A percentile compares a stretch with the other conserved stretches of the same genome.
These are phyloP conservation scores for Brachynemurus nebulosus DNA, from an alignment of 2,888 invertebrate genomes.

Conservation along the genomic window DNA sequence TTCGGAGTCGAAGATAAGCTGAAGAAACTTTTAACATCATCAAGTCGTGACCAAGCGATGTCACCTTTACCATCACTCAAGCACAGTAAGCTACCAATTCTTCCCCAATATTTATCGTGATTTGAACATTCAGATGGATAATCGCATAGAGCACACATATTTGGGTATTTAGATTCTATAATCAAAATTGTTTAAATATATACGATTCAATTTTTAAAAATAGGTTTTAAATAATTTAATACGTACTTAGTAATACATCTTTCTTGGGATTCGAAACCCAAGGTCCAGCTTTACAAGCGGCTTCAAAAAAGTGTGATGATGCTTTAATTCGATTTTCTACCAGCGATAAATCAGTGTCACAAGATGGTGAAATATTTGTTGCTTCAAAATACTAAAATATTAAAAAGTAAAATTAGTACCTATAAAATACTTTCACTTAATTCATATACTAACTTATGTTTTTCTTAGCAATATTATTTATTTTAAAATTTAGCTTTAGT, in stretches of 20 bases:
- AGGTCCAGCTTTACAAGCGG: slow-evolving; percentile 74
- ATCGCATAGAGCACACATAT: slow-evolving; percentile 59
- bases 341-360: slow-evolving; percentile 52
- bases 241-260: slow-evolving; percentile 54
- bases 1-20: slow-evolving; percentile 36
- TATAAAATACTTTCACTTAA: too few relatives aligned
- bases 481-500: too few relatives aligned
- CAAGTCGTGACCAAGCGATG: slow-evolving; percentile 66
- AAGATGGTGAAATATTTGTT: slow-evolving; percentile 52
- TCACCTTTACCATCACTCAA: slow-evolving; percentile 65
- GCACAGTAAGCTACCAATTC: slow-evolving; percentile 67
- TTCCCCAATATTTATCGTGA: slow-evolving; percentile 70
- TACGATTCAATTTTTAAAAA: slow-evolving; percentile 2
- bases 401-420: too few relatives aligned
- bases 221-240: slow-evolving; percentile 3
- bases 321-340: slow-evolving; percentile 64
- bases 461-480: too few relatives aligned
- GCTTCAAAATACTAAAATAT: slow-evolving; percentile 65
- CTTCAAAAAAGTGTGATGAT: slow-evolving; percentile 57
- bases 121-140: slow-evolving; percentile 43
- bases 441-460: too few relatives aligned
- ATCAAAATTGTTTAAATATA: slow-evolving; percentile 4
- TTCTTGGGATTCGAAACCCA: slow-evolving; percentile 56
- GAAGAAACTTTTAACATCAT: slow-evolving; percentile 52
- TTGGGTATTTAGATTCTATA: slow-evolving; percentile 47